Conservation (phyloP, 2,888 invertebrate genomes). For the Coelopa pilipes region DNA sequence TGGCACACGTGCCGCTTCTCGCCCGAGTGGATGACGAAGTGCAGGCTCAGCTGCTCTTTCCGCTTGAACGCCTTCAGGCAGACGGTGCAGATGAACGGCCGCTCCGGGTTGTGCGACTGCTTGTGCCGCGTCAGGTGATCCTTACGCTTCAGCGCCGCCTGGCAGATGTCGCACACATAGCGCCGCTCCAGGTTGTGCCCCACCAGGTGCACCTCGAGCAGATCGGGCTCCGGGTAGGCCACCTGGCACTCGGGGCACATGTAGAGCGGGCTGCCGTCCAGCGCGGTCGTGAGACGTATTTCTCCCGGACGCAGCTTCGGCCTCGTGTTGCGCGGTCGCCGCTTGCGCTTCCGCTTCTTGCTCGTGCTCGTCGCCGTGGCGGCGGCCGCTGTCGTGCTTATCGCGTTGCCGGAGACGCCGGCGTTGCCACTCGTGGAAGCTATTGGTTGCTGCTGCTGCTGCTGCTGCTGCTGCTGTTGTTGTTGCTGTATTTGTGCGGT, state of each 20-base stretch:
- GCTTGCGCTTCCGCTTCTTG: conserved; percentile 86
- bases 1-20: conserved; percentile 86
- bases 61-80: conserved; percentile 89
- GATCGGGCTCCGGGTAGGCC: conserved; percentile 86
- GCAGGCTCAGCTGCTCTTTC: conserved; percentile 87
- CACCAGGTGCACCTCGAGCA: conserved; percentile 84
- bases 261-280: conserved; percentile 84
- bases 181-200: conserved; percentile 86
- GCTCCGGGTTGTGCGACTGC: conserved; percentile 88
- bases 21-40: conserved; percentile 90
- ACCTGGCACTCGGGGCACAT: conserved; percentile 91
- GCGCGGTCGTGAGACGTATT: conserved; percentile 81
- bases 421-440: conserved; percentile 67
- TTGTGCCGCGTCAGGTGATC: conserved; percentile 89
- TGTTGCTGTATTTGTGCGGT: conserved; percentile 49
- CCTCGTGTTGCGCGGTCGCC: conserved; percentile 77
- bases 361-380: conserved; percentile 61
- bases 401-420: conserved; percentile 48
- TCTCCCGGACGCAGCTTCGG: conserved; percentile 85
- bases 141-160: conserved; percentile 86
- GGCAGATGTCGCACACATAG: conserved; percentile 90
- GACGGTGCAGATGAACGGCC: conserved; percentile 87
- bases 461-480: conserved; percentile 53
- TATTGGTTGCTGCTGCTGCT: conserved; percentile 48
- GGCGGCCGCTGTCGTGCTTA: conserved; percentile 38